Conservation (phyloP, 1,140 invertebrate genomes). For the Euborellia annulipes region DNA sequence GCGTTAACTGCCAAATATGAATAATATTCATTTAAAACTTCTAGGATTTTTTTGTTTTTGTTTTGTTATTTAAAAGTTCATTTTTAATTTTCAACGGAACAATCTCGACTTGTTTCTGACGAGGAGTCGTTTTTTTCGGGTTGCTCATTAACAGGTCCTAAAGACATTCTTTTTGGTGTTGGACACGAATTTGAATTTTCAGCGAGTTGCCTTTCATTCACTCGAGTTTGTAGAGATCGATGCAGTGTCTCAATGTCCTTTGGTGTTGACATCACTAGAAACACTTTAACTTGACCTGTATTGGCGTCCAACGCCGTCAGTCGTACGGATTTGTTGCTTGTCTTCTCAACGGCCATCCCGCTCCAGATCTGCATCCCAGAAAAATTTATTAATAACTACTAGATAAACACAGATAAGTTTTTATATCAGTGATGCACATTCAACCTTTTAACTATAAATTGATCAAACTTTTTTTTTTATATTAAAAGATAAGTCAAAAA, state of each 20-base stretch:
- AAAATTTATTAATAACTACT: constrained; percentile 7
- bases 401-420: not conserved
- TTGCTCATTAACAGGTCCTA: no score
- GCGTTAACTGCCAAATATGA: not conserved
- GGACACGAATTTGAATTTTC: no score
- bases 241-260: no score
- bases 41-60: constrained; percentile 6
- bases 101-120: no score
- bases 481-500: constrained; percentile 5
- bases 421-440: not conserved
- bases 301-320: constrained; percentile 76
- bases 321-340: constrained; percentile 71
- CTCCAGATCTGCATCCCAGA: constrained; percentile 51
- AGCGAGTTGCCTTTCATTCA: no score
- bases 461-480: not conserved
- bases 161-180: no score
- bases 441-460: not conserved
- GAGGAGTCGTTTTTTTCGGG: no score
- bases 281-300: constrained; percentile 62
- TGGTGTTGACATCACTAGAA: constrained; percentile 45
- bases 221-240: no score
- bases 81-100: constrained; percentile 4
- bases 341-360: constrained; percentile 77
- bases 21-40: constrained; percentile 6
- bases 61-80: constrained; percentile 6